Conservation (phyloP, 2,113 vertebrate genomes). For the Oryzias javanicus region DNA sequence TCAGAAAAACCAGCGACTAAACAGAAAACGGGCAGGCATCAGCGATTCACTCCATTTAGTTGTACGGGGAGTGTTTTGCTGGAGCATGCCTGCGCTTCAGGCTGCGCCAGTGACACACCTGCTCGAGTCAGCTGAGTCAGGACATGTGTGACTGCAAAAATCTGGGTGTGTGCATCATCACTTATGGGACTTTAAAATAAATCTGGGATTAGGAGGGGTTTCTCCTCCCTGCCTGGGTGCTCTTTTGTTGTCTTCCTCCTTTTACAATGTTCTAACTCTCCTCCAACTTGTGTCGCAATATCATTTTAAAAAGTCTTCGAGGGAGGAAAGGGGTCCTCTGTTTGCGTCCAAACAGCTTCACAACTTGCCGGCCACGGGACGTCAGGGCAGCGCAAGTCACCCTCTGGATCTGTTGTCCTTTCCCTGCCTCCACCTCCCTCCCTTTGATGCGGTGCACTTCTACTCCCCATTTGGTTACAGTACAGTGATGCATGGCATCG, state of each 20-base stretch:
- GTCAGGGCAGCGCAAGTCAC: conserved; percentile 16
- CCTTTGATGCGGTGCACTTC: conserved; percentile 30
- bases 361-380: conserved; percentile 27
- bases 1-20: conserved; percentile 30
- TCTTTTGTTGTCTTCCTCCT: conserved; percentile 9
- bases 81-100: conserved; percentile 45
- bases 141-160: conserved; percentile 30
- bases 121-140: conserved; percentile 54
- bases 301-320: conserved; percentile 4
- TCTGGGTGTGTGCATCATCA: conserved; percentile 33
- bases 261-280: conserved; percentile 5
- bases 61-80: conserved; percentile 36
- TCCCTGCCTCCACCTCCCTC: conserved; percentile 35
- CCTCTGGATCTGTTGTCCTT: conserved; percentile 30
- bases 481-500: conserved; percentile 45
- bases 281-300: conserved; percentile 25
- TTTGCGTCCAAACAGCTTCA: conserved; percentile 37
- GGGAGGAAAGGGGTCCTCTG: conserved; percentile 26
- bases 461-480: conserved; percentile 23
- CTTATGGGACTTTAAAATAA: conserved; percentile 25
- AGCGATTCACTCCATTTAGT: conserved; percentile 20
- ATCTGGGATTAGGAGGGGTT: conserved; percentile 17
- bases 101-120: conserved; percentile 62
- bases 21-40: conserved; percentile 4
- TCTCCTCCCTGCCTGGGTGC: conserved; percentile 4